phyloP scores from a whole-genome alignment of 2,113 vertebrate species.

The Dromas ardeola region DNA sequence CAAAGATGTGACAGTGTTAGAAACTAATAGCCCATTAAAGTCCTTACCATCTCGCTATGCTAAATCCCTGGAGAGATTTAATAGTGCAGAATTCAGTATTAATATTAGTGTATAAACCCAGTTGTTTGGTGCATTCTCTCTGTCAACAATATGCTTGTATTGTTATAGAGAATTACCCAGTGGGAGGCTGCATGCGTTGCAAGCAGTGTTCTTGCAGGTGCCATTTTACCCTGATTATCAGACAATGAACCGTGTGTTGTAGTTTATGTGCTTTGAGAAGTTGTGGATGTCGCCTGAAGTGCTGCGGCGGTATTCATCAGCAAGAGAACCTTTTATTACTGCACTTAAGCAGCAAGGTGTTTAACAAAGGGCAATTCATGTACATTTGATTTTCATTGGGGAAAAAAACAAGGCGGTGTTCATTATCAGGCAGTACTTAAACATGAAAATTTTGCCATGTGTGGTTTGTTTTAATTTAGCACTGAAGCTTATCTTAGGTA shows the following conservation, averaged over 20 bases:
- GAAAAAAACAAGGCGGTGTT: neutral
- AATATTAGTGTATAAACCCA: neutral
- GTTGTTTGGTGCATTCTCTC: neutral
- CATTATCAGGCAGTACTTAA: constrained; percentile 11
- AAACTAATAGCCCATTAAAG: neutral
- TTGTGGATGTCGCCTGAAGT: neutral
- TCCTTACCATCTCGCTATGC: neutral
- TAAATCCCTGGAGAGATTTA: neutral
- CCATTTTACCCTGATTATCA: neutral
- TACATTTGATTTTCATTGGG: neutral
- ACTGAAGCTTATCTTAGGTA: constrained; percentile 25
- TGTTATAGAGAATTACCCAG: neutral
- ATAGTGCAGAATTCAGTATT: neutral
- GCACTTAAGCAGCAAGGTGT: neutral
- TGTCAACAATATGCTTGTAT: neutral
- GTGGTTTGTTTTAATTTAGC: constrained; percentile 29
- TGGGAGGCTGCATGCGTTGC: neutral
- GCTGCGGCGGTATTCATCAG: neutral
- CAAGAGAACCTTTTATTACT: neutral
- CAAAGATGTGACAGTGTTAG: neutral
- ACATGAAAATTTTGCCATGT: neutral
- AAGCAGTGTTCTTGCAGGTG: constrained; percentile 20
- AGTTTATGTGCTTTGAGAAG: neutral
- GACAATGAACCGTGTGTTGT: neutral
- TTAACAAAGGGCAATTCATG: constrained; percentile 24